These are phyloP conservation scores for Xiphias gladius DNA, from an alignment of 2,113 vertebrate genomes.

Conservation along the genomic window DNA sequence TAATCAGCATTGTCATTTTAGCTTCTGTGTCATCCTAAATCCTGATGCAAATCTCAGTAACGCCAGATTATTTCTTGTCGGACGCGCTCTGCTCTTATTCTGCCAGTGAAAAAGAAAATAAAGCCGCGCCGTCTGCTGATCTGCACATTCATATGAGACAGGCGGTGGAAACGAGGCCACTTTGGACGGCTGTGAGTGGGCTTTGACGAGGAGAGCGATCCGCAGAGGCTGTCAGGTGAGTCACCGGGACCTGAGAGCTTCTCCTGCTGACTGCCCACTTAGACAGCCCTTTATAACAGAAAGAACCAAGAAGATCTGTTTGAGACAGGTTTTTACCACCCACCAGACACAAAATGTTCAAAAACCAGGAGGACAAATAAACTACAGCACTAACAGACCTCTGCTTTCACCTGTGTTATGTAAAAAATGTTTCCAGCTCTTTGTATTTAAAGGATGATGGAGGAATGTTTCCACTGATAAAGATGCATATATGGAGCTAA, in stretches of 20 bases:
- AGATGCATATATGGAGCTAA: slow-evolving; percentile 13
- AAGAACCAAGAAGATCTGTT: slow-evolving; percentile 40
- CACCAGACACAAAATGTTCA: slow-evolving; percentile 35
- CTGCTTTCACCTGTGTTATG: slow-evolving; percentile 14
- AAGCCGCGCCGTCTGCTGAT: slow-evolving; percentile 13
- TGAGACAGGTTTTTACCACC: slow-evolving; percentile 51
- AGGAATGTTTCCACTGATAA: slow-evolving; percentile 5
- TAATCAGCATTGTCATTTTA: neutral
- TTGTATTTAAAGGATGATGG: slow-evolving; percentile 2
- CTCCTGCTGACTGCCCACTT: slow-evolving; percentile 68
- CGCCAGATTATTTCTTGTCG: neutral
- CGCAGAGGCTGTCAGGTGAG: slow-evolving; percentile 74
- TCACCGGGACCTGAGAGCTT: slow-evolving; percentile 68
- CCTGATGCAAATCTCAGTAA: neutral
- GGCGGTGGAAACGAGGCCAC: slow-evolving; percentile 45
- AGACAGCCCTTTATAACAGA: slow-evolving; percentile 40
- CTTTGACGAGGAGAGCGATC: slow-evolving; percentile 59
- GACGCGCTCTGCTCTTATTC: neutral
- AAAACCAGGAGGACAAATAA: slow-evolving; percentile 19
- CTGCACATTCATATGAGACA: slow-evolving; percentile 32
- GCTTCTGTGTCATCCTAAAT: neutral
- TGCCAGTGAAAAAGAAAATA: neutral
- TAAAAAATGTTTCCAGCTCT: neutral
- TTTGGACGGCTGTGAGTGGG: slow-evolving; percentile 71
- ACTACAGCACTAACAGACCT: neutral